Evolutionary conservation across 2,113 vertebrate genomes (phyloP).

Genomic region (Gadus macrocephalus): DNA sequence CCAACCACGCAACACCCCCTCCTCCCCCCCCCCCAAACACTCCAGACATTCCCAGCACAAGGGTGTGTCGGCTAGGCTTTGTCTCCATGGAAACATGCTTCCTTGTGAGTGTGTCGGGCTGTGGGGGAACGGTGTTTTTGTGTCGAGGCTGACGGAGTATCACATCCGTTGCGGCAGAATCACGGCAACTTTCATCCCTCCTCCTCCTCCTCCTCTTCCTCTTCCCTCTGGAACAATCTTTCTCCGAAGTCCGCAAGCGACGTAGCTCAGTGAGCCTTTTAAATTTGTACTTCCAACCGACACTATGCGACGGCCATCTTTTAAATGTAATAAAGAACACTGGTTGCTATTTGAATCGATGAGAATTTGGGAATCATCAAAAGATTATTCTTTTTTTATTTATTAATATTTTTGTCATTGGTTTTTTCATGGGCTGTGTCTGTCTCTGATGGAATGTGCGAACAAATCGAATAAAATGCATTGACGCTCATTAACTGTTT

Average conservation of each 20-base stretch:
- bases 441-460: constrained; percentile 53
- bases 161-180: no score
- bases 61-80: neutral
- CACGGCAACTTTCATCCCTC: no score
- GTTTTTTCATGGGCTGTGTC: constrained; percentile 43
- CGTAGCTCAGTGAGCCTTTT: constrained; percentile 40
- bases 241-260: constrained; percentile 7
- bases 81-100: constrained; percentile 25
- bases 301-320: constrained; percentile 20
- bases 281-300: neutral
- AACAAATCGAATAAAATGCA: constrained; percentile 65
- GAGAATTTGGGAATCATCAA: constrained; percentile 29
- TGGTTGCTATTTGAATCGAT: constrained; percentile 27
- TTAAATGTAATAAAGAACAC: constrained; percentile 30
- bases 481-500: constrained; percentile 38
- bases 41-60: constrained; percentile 16
- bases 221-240: constrained; percentile 1
- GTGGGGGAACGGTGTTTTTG: constrained; percentile 9
- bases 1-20: no score
- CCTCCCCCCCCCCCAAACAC: constrained; percentile 22
- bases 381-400: constrained; percentile 54
- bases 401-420: constrained; percentile 39
- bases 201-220: neutral
- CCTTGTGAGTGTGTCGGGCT: constrained; percentile 26
- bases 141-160: constrained; percentile 4